Evolutionary conservation across 2,113 vertebrate genomes (phyloP).

Genomic region (Cryptotis parvus): DNA sequence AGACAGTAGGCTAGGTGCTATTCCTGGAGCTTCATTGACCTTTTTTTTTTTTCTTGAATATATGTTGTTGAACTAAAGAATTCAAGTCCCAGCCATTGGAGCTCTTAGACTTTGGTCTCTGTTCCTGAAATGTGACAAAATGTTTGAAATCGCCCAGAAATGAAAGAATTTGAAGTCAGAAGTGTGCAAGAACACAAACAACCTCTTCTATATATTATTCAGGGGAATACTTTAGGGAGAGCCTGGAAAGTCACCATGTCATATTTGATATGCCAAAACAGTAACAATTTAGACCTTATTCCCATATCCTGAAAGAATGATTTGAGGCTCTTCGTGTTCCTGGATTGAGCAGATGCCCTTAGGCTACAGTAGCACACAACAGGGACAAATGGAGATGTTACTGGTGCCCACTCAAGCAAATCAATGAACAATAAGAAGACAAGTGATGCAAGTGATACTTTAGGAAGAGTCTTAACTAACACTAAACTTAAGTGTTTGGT

Average conservation of each 20-base stretch:
- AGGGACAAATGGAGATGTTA: no score
- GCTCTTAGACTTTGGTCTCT: background rate
- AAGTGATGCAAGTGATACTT: no score
- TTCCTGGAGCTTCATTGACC: background rate
- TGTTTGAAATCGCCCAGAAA: background rate
- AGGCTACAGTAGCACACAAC: no score
- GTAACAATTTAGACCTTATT: no score
- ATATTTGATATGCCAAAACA: no score
- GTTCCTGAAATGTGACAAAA: background rate
- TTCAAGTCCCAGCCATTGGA: background rate
- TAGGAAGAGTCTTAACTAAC: background rate
- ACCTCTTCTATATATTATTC: background rate
- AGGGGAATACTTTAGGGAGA: background rate
- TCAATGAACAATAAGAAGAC: no score
- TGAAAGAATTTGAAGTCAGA: background rate
- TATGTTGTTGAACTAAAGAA: background rate
- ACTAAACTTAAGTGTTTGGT: slow-evolving; percentile 46
- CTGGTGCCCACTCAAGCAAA: no score
- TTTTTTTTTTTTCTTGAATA: no score
- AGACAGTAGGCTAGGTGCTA: background rate
- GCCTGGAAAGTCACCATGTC: no score
- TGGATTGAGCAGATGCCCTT: no score
- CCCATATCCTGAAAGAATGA: no score
- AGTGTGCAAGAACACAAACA: background rate
- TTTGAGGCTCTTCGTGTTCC: no score